Conservation (phyloP, 2,888 invertebrate species). For the Panopea generosa region DNA sequence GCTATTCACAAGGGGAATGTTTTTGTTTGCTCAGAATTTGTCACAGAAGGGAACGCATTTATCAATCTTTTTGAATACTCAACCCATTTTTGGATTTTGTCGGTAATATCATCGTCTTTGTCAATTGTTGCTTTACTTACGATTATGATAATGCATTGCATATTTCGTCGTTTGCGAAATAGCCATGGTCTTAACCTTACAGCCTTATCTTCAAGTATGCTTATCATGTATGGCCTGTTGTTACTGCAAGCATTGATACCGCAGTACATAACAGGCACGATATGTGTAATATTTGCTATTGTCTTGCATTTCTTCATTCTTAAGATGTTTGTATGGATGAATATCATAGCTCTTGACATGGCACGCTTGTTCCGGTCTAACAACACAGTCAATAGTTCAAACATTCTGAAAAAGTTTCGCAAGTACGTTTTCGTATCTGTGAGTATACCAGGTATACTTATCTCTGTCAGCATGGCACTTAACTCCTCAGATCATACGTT, state of each 20-base stretch:
- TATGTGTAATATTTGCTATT: constrained; percentile 17
- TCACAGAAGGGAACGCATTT: not conserved
- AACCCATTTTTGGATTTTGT: constrained; percentile 6
- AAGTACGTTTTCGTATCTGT: constrained; percentile 7
- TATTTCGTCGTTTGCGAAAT: constrained; percentile 24
- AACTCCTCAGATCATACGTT: constrained; percentile 2
- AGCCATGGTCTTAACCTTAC: constrained; percentile 38
- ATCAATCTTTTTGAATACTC: constrained; percentile 28
- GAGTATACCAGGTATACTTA: not conserved
- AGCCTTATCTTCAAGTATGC: constrained; percentile 22
- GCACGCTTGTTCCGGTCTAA: constrained; percentile 19
- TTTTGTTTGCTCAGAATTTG: too few species aligned
- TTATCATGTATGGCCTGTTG: constrained; percentile 20
- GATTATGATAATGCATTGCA: constrained; percentile 18
- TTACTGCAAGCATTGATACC: not conserved
- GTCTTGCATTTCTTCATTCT: constrained; percentile 22
- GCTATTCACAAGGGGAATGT: too few species aligned
- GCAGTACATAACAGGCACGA: too few species aligned
- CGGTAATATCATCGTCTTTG: constrained; percentile 30
- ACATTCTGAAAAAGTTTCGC: constrained; percentile 10
- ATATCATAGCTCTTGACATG: constrained; percentile 41
- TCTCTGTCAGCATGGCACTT: constrained; percentile 1
- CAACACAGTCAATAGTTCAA: not conserved
- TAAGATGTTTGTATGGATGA: constrained; percentile 35
- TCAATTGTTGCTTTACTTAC: constrained; percentile 11